phyloP scores from a whole-genome alignment of 2,797 vertebrate genomes.

The Discoglossus pictus region DNA sequence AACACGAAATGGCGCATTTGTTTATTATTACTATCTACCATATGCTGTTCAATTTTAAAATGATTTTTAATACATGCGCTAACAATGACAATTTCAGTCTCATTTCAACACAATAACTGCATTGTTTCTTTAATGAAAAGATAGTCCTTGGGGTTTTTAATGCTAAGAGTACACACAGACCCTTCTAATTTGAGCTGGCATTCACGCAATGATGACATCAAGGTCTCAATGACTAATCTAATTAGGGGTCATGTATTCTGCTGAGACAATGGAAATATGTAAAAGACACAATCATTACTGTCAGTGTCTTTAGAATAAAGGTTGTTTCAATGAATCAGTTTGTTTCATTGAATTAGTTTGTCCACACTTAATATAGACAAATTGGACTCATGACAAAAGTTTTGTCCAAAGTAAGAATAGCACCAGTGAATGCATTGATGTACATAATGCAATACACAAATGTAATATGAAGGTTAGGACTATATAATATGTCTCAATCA shows the following conservation, averaged over 20 bases:
- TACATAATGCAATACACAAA: too few species aligned
- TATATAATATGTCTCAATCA: too few species aligned
- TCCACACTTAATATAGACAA: too few species aligned
- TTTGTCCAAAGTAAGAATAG: too few species aligned
- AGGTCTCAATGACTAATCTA: neutral
- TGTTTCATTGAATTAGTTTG: too few species aligned
- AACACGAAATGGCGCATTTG: constrained; percentile 23
- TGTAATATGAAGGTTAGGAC: too few species aligned
- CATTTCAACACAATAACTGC: constrained; percentile 12
- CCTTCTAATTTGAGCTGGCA: neutral
- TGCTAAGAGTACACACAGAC: neutral
- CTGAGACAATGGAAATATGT: constrained; percentile 2
- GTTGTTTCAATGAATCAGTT: too few species aligned
- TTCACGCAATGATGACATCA: neutral
- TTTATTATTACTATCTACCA: constrained; percentile 31
- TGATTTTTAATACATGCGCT: constrained; percentile 21
- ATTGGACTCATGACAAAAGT: too few species aligned
- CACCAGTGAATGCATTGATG: too few species aligned
- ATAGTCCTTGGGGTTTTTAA: neutral
- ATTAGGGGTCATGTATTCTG: constrained; percentile 2
- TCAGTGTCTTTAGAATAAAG: too few species aligned
- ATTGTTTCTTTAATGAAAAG: constrained; percentile 6
- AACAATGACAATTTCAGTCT: constrained; percentile 29
- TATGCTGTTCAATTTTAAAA: constrained; percentile 29
- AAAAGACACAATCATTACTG: too few species aligned